Percentiles rank a stretch among this genome's conserved stretches.
These are phyloP conservation scores for Magallana ariakensis DNA, from an alignment of 1,140 invertebrate species.

Conservation along the genomic window DNA sequence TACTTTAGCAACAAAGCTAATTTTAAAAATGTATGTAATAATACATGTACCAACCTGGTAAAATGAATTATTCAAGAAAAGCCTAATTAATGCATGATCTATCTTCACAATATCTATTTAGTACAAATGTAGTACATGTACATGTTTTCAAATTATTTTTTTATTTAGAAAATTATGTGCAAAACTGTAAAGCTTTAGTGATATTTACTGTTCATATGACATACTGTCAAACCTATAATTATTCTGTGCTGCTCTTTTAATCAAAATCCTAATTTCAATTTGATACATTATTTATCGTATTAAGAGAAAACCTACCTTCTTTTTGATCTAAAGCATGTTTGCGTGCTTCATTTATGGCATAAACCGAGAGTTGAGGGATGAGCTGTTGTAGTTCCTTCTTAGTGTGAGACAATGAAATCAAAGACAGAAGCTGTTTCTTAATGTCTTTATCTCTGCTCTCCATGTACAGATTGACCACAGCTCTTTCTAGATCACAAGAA, in stretches of 20 bases:
- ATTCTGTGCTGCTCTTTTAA: no score
- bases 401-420: no score
- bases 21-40: no score
- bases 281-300: not conserved
- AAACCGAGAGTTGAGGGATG: not conserved
- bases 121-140: not conserved
- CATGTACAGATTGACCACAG: not conserved
- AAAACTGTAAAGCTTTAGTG: not conserved
- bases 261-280: not conserved
- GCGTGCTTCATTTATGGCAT: constrained; percentile 22
- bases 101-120: not conserved
- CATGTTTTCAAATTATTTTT: not conserved
- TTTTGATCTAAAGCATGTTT: not conserved
- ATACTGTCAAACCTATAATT: not conserved
- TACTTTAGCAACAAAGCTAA: no score
- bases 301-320: not conserved
- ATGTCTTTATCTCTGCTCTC: constrained; percentile 1
- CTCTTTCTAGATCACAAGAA: not conserved
- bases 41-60: no score
- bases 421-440: constrained; percentile 7
- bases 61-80: no score
- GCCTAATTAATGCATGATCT: not conserved
- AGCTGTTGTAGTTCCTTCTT: no score
- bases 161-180: not conserved
- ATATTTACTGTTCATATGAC: not conserved